A percentile compares a stretch with the other conserved stretches of the same genome.
Evolutionary conservation across 2,888 invertebrate genomes (phyloP).

Genomic region (Parnassius apollo): DNA sequence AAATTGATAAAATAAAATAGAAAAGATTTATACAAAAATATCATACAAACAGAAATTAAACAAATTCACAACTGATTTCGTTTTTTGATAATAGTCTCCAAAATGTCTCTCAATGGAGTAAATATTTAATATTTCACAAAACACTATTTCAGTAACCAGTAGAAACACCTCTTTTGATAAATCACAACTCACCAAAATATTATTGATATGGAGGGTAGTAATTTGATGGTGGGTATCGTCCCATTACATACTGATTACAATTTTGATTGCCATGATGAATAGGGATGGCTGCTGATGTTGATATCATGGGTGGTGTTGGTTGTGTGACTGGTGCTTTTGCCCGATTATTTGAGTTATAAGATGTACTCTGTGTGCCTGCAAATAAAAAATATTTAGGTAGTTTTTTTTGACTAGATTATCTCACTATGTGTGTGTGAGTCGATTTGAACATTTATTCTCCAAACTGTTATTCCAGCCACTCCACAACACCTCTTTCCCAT

Average conservation of each 20-base stretch:
- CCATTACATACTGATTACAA: conserved; percentile 14
- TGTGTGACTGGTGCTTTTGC: conserved; percentile 4
- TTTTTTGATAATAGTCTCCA: not conserved
- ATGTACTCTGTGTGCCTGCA: conserved; percentile 9
- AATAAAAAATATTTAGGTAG: not conserved
- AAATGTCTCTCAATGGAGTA: not conserved
- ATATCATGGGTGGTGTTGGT: conserved; percentile 2
- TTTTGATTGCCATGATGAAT: conserved; percentile 3
- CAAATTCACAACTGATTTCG: not conserved
- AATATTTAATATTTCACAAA: conserved; percentile 2
- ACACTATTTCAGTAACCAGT: too few relatives aligned
- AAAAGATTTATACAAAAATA: too few relatives aligned
- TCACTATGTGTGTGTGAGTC: too few relatives aligned
- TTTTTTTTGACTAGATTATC: too few relatives aligned
- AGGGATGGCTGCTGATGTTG: conserved; percentile 8
- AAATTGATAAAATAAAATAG: conserved; percentile 4
- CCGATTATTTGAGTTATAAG: conserved; percentile 5
- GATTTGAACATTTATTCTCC: too few relatives aligned
- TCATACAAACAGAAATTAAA: too few relatives aligned
- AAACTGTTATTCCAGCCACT: too few relatives aligned
- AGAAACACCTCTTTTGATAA: not conserved
- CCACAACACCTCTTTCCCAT: too few relatives aligned
- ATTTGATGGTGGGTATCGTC: conserved; percentile 7
- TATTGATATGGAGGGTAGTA: conserved; percentile 10
- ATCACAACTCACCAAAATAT: conserved; percentile 7